Base-by-base conservation (phyloP, 2,888 invertebrate genomes). In the Digitonthophagus gazella region DNA sequence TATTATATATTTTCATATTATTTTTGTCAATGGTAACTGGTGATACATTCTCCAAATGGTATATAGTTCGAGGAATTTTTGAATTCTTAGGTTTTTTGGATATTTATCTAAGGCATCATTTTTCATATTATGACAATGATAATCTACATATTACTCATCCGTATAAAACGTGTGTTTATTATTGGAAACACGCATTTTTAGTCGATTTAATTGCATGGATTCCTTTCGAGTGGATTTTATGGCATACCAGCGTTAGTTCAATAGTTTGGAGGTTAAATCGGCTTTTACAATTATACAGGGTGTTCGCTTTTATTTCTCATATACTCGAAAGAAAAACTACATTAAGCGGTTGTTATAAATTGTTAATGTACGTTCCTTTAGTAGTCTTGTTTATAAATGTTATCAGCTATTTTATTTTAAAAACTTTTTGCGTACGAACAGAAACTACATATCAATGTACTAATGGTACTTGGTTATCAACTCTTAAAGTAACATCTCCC, bases 81-180 rank as follows among this genome's bases (percentile, higher is more conserved):
- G 75, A 76, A 66, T 1, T 71, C n/a, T 68, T 70, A 3, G 74
- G 71, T n/a, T 67, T 72, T 16, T 15, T 71, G 0, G 76, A 76
- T 61, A 74, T 77, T 18, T 77, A 74, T 68, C 19, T 77, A 2
- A 69, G 75, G 14, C 75, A 76, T 65, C 75, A 77, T 64, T 65
- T 76, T 11, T 71, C 73, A 18, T 77, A 74, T 44, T 78, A 73
- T 67, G 74, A 77, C 58, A 28, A 72, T 18, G 55, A 71, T 2
- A 72, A 74, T 2, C 44, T 77, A 6, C 74, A 77, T 65, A 71
- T 78, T 1, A 72, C 72, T 14, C 77, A 78, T 68, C 77, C 78
- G 2, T 70, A 73, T 19, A 68, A 71, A 14, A 76, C 76, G 1
- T 72, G 74, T 0, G 55, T 61, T 11, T 58, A 77, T 69, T 77